A percentile compares a stretch with the other conserved stretches of the same genome.
Conservation (phyloP, 2,797 vertebrate genomes). For the Pseudochaenichthys georgianus region DNA sequence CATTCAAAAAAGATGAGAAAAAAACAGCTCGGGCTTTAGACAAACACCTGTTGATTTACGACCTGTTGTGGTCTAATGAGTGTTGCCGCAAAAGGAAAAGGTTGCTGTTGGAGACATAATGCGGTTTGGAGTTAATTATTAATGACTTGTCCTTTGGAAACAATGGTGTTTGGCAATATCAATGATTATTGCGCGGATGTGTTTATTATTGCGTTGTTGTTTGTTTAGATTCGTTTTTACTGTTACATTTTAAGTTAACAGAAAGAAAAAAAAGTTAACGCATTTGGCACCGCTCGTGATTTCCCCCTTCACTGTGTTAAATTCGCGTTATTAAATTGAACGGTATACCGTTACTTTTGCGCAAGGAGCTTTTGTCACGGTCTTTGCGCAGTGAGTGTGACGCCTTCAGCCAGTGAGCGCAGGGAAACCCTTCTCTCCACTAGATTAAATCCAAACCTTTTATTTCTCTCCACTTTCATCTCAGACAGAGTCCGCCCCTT, state of each 20-base stretch:
- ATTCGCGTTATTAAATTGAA: slow-evolving; percentile 29
- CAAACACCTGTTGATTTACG: slow-evolving; percentile 83
- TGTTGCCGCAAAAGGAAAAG: slow-evolving; percentile 19
- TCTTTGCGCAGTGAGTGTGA: slow-evolving; percentile 86
- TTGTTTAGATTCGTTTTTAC: background rate
- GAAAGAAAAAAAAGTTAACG: slow-evolving; percentile 6
- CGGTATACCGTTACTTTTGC: slow-evolving; percentile 44
- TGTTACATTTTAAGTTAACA: background rate
- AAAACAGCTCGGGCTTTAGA: slow-evolving; percentile 20
- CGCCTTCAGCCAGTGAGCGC: slow-evolving; percentile 79
- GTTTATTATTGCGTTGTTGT: background rate
- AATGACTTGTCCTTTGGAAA: slow-evolving; percentile 5
- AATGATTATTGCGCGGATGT: background rate
- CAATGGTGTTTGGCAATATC: background rate
- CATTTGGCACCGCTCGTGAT: background rate
- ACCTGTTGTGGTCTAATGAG: slow-evolving; percentile 65
- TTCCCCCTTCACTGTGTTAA: slow-evolving; percentile 9
- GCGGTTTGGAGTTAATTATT: slow-evolving; percentile 61
- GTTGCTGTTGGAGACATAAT: slow-evolving; percentile 49
- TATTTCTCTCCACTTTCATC: slow-evolving; percentile 97
- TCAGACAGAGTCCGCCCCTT: slow-evolving; percentile 91
- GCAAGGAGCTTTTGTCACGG: slow-evolving; percentile 79
- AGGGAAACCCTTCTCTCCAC: slow-evolving; percentile 88
- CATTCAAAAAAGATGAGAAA: slow-evolving; percentile 16
- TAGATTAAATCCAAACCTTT: slow-evolving; percentile 97